These are phyloP conservation scores for Tragelaphus buxtoni DNA, from an alignment of 2,113 vertebrate species.

Conservation along the genomic window DNA sequence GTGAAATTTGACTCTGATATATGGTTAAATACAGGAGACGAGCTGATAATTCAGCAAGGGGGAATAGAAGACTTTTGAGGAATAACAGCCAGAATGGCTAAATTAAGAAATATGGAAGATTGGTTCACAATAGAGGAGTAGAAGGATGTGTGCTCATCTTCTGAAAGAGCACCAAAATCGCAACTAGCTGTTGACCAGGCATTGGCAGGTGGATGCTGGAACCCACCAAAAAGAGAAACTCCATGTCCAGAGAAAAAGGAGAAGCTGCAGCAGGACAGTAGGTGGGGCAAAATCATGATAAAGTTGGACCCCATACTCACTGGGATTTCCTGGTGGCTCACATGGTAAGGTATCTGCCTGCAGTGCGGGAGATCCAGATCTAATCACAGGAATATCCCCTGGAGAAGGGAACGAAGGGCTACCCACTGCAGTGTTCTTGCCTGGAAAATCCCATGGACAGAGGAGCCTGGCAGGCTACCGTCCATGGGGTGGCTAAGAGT, in stretches of 20 bases:
- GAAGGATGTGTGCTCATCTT: neutral
- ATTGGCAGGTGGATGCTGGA: neutral
- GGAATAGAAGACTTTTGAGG: neutral
- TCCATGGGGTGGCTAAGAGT: neutral
- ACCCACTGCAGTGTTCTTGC: neutral
- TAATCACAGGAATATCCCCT: neutral
- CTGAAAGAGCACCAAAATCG: neutral
- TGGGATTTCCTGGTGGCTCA: neutral
- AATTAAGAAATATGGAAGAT: neutral
- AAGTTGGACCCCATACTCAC: neutral
- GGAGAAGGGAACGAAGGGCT: neutral
- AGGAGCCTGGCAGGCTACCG: neutral
- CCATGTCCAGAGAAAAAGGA: neutral
- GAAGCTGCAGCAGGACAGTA: neutral
- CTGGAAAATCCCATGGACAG: neutral
- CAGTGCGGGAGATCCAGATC: neutral
- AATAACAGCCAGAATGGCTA: neutral
- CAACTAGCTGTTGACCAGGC: neutral
- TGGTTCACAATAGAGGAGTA: neutral
- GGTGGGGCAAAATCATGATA: neutral
- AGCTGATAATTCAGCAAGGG: neutral
- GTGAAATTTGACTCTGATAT: neutral
- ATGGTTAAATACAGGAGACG: neutral
- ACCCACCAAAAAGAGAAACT: neutral
- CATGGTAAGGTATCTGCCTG: neutral